Evolutionary conservation across 2,113 vertebrate species (phyloP), one percentile per base, ranked within the genome.

Genomic region (Mola mola): DNA sequence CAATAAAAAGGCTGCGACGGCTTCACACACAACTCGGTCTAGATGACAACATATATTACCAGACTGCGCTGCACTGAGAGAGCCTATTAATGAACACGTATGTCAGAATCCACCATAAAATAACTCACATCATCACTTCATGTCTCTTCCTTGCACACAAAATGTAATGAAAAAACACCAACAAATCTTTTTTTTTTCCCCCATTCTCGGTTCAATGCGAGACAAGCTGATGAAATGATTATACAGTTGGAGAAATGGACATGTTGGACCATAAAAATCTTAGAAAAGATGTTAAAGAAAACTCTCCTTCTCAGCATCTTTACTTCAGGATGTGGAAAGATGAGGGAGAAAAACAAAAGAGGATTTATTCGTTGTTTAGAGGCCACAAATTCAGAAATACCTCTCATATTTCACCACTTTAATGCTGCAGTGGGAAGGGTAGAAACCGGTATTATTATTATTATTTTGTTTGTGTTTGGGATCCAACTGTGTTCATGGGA

Each of bases 21-120:
- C 47, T 38, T 84, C 36, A 34, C 28, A 29, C 28, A 50, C 40
- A 34, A 65, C 72, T 67, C 70, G 9, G 28, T 36, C n/a, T n/a
- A n/a, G n/a, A n/a, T n/a, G n/a, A n/a, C n/a, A n/a, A n/a, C n/a
- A n/a, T n/a, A n/a, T n/a, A n/a, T n/a, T n/a, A n/a, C n/a, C n/a
- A n/a, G n/a, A n/a, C n/a, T n/a, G n/a, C n/a, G n/a, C n/a, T n/a
- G n/a, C n/a, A n/a, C n/a, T n/a, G n/a, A n/a, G n/a, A n/a, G n/a
- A n/a, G n/a, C n/a, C n/a, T n/a, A n/a, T n/a, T 22, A 51, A 66
- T 44, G 24, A 42, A 38, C 16, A 31, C 37, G 48, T n/a, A 13
- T 31, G 20, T 68, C 24, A 21, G 50, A 34, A 46, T 3, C 40
- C 38, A n/a, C n/a, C n/a, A n/a, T n/a, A 7, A 34, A 20, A 42